These are phyloP conservation scores for Ellobium chinense DNA, from an alignment of 2,888 invertebrate genomes.

Conservation along the genomic window DNA sequence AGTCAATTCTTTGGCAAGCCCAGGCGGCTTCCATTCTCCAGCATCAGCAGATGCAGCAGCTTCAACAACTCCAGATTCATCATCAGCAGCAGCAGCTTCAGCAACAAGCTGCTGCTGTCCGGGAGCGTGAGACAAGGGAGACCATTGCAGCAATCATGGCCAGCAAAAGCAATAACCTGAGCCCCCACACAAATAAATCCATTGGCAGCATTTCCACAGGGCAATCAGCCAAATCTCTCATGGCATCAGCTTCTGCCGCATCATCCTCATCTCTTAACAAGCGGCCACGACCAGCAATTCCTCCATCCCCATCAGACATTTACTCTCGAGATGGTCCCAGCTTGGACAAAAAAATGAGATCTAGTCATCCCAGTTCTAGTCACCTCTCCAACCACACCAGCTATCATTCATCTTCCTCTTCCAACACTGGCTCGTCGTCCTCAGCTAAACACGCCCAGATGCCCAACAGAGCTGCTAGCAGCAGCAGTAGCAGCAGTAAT, in stretches of 20 bases:
- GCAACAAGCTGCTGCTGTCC: constrained; percentile 38
- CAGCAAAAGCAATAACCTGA: constrained; percentile 39
- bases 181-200: constrained; percentile 29
- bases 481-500: constrained; percentile 32
- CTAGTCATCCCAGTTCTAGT: constrained; percentile 40
- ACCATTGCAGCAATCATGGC: constrained; percentile 48
- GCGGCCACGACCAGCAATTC: constrained; percentile 27
- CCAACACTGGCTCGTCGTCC: constrained; percentile 24
- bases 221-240: constrained; percentile 42
- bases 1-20: constrained; percentile 37
- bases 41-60: constrained; percentile 47
- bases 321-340: constrained; percentile 34
- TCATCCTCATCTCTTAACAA: constrained; percentile 19
- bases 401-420: constrained; percentile 29
- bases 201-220: constrained; percentile 47
- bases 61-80: constrained; percentile 44
- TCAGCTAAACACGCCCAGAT: constrained; percentile 31
- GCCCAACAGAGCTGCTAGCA: constrained; percentile 43
- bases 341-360: constrained; percentile 37
- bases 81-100: constrained; percentile 45
- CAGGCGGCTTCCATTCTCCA: constrained; percentile 46
- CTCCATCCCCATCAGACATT: constrained; percentile 25
- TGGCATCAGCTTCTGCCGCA: constrained; percentile 20
- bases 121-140: constrained; percentile 39
- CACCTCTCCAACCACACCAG: constrained; percentile 33